These are phyloP conservation scores for Danionella dracula DNA, from an alignment of 2,797 vertebrate species.

Conservation along the genomic window DNA sequence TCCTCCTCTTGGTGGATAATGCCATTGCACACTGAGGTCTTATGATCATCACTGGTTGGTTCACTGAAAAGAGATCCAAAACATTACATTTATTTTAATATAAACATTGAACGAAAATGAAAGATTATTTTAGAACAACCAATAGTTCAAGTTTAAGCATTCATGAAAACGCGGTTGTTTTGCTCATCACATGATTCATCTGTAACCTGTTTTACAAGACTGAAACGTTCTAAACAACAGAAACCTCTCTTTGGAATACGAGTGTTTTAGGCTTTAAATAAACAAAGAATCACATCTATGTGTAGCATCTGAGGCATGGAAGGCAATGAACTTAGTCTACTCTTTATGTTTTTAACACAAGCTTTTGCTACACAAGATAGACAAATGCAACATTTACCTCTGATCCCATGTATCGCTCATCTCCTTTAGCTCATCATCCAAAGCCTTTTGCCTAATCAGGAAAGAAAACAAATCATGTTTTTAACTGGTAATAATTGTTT, in stretches of 20 bases:
- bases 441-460: background rate
- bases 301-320: background rate
- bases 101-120: too few relatives aligned
- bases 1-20: background rate
- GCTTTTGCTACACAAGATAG: background rate
- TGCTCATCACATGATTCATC: background rate
- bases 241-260: background rate
- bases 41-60: background rate
- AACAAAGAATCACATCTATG: background rate
- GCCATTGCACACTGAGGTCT: background rate
- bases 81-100: background rate
- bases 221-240: background rate
- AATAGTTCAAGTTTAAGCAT: slow-evolving; percentile 30
- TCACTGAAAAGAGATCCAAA: background rate
- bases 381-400: background rate
- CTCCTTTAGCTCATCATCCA: background rate
- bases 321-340: background rate
- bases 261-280: background rate
- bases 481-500: background rate
- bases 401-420: background rate
- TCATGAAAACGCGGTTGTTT: background rate
- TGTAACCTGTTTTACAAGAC: slow-evolving; percentile 20
- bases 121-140: too few relatives aligned
- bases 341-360: background rate
- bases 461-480: background rate